Percentiles rank a stretch among this genome's conserved stretches.
phyloP scores from a whole-genome alignment of 2,888 invertebrate genomes.

The Brassicogethes aeneus region DNA sequence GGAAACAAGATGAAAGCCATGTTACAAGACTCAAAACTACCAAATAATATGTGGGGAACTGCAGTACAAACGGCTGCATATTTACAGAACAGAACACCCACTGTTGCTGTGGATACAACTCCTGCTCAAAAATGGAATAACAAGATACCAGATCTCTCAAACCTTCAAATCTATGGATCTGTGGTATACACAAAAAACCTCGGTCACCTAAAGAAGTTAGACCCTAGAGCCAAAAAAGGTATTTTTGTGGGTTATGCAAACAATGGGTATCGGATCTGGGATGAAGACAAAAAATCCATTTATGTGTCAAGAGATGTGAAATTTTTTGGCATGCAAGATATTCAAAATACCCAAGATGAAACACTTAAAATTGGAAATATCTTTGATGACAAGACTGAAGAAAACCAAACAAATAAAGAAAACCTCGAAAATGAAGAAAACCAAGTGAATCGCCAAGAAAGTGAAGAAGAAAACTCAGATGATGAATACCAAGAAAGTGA shows the following conservation, averaged over 20 bases:
- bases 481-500: not conserved
- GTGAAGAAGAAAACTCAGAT: too few relatives aligned
- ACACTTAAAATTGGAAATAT: not conserved
- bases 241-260: conserved; percentile 20
- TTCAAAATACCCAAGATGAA: too few relatives aligned
- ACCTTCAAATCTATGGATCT: conserved; percentile 28
- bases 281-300: conserved; percentile 10
- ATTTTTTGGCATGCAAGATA: too few relatives aligned
- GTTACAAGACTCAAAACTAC: too few relatives aligned
- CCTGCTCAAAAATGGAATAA: conserved; percentile 6
- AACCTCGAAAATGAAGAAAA: conserved; percentile 2
- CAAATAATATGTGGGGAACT: too few relatives aligned
- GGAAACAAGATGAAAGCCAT: too few relatives aligned
- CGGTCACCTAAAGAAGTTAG: too few relatives aligned
- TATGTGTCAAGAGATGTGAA: conserved; percentile 12
- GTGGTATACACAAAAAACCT: conserved; percentile 22
- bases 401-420: too few relatives aligned
- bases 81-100: conserved; percentile 26
- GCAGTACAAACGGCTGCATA: too few relatives aligned
- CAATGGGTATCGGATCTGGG: conserved; percentile 13
- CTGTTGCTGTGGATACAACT: conserved; percentile 5
- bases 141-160: conserved; percentile 22
- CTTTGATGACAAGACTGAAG: not conserved
- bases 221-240: too few relatives aligned
- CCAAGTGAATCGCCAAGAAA: not conserved